Conservation (phyloP, 2,113 vertebrate species). For the Pseudorectes ferrugineus region DNA sequence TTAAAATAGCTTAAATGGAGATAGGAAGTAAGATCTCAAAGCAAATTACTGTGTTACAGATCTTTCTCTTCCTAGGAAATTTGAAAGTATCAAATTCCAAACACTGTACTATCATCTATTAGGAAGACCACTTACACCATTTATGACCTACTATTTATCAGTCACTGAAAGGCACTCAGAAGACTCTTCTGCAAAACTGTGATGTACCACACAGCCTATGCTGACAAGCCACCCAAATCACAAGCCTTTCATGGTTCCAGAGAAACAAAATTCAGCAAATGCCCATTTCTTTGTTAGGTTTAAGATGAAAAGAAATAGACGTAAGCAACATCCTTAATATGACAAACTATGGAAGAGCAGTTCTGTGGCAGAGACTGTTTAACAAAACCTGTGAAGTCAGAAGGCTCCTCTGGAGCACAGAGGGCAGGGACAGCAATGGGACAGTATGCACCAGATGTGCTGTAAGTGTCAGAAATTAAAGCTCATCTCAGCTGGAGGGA, state of each 20-base stretch:
- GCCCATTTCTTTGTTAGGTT: background rate
- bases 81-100: background rate
- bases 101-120: background rate
- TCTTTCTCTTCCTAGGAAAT: background rate
- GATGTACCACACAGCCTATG: background rate
- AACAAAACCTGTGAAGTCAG: background rate
- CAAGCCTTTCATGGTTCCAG: background rate
- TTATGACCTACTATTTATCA: background rate
- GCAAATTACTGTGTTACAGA: background rate
- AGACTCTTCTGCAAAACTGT: background rate
- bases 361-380: background rate
- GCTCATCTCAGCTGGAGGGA: background rate
- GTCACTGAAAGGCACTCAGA: background rate
- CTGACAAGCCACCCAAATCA: background rate
- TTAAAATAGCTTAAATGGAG: background rate
- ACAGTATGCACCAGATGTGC: background rate
- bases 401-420: background rate
- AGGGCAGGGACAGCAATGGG: background rate
- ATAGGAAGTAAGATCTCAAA: background rate
- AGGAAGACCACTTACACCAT: background rate
- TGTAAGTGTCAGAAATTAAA: background rate
- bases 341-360: background rate
- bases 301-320: background rate
- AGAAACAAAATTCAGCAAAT: background rate
- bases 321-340: background rate